phyloP scores from a whole-genome alignment of 2,797 vertebrate genomes.

The Centropyge bicolor region DNA sequence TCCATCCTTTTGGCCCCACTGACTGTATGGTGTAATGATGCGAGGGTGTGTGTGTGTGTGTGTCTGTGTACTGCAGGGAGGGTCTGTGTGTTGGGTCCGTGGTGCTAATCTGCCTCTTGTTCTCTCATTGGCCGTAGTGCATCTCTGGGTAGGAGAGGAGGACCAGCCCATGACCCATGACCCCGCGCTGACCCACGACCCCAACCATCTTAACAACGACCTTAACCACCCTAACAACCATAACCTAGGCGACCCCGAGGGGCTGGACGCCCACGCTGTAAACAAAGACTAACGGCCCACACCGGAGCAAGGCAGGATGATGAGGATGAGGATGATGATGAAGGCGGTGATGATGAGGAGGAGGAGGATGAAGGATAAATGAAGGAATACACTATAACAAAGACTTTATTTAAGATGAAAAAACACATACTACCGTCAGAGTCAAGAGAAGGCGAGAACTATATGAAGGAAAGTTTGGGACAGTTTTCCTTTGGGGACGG shows the following conservation, averaged over 20 bases:
- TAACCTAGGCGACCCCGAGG: slow-evolving; percentile 85
- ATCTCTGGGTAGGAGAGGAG: slow-evolving; percentile 88
- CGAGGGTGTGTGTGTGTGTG: slow-evolving; percentile 31
- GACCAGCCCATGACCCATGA: slow-evolving; percentile 83
- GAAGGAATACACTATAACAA: slow-evolving; percentile 82
- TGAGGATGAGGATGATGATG: slow-evolving; percentile 58
- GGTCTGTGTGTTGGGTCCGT: slow-evolving; percentile 61
- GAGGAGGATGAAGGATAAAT: slow-evolving; percentile 73
- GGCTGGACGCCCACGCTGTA: slow-evolving; percentile 83
- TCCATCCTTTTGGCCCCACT: slow-evolving; percentile 28
- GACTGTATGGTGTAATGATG: slow-evolving; percentile 25
- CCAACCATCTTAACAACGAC: slow-evolving; percentile 79
- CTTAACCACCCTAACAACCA: slow-evolving; percentile 81
- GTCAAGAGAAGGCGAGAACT: slow-evolving; percentile 64
- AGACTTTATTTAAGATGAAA: slow-evolving; percentile 85
- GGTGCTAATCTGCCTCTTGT: slow-evolving; percentile 86
- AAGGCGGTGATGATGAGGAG: slow-evolving; percentile 46
- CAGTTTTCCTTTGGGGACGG: slow-evolving; percentile 57
- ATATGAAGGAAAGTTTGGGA: slow-evolving; percentile 63
- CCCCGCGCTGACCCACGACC: slow-evolving; percentile 82
- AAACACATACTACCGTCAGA: slow-evolving; percentile 77
- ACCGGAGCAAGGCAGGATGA: slow-evolving; percentile 69
- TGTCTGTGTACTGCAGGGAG: slow-evolving; percentile 43
- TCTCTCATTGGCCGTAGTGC: slow-evolving; percentile 86
- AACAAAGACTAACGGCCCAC: slow-evolving; percentile 84